Evolutionary conservation across 2,113 vertebrate species (phyloP).

Genomic region (Colistium nudipinnis): DNA sequence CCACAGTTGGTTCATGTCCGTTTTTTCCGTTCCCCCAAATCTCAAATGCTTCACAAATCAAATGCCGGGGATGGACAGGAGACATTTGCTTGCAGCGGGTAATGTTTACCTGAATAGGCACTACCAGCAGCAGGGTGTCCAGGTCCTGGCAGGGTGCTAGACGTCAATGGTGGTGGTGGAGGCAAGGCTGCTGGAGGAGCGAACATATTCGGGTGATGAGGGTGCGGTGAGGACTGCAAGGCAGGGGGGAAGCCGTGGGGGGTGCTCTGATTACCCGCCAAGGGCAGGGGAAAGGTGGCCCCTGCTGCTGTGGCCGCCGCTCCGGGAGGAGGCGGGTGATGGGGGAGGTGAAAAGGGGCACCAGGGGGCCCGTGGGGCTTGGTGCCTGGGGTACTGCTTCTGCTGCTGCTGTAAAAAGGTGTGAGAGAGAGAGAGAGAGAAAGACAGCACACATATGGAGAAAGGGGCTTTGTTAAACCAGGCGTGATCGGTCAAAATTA

Average conservation of each 20-base stretch:
- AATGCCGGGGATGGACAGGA: constrained; percentile 13
- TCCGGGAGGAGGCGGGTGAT: constrained; percentile 81
- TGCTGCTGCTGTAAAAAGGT: constrained; percentile 87
- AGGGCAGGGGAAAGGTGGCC: constrained; percentile 86
- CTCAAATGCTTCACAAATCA: constrained; percentile 24
- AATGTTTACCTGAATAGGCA: constrained; percentile 91
- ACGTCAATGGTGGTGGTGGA: constrained; percentile 96
- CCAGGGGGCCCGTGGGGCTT: constrained; percentile 84
- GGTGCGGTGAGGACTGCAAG: constrained; percentile 90
- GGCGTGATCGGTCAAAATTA: constrained; percentile 60
- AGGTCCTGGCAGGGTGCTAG: constrained; percentile 92
- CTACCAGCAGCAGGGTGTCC: constrained; percentile 94
- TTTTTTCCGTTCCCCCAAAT: constrained; percentile 19
- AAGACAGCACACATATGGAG: constrained; percentile 6
- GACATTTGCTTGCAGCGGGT: background rate
- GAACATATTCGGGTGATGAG: constrained; percentile 99
- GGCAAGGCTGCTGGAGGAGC: constrained; percentile 96
- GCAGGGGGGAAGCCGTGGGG: constrained; percentile 90
- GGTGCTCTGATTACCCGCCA: constrained; percentile 86
- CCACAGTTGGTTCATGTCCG: constrained; percentile 1
- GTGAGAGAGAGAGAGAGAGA: constrained; percentile 31
- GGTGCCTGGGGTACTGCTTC: constrained; percentile 94
- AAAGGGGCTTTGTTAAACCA: constrained; percentile 51
- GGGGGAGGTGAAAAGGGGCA: constrained; percentile 83
- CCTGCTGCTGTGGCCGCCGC: constrained; percentile 44